Conservation (phyloP, 1,140 invertebrate species). For the Cephus cinctus region DNA sequence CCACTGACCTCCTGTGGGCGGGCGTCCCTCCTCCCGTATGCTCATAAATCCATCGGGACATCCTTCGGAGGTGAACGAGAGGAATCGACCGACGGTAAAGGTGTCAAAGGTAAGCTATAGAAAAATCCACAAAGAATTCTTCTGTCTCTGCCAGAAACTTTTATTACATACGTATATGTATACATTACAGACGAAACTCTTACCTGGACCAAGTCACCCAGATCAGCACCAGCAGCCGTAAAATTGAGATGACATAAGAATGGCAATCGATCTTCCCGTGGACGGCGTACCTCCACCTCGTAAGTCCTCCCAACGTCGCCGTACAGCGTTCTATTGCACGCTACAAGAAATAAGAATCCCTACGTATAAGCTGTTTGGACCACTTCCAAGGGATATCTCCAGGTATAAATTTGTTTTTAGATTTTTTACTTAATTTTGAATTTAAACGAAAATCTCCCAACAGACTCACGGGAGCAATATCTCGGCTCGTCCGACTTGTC, state of each 20-base stretch:
- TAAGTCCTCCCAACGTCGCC: constrained; percentile 78
- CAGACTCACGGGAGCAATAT: constrained; percentile 79
- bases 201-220: constrained; percentile 79
- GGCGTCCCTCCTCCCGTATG: constrained; percentile 70
- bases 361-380: too few species aligned
- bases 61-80: constrained; percentile 73
- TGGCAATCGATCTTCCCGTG: constrained; percentile 70
- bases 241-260: constrained; percentile 80
- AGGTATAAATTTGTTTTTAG: too few species aligned
- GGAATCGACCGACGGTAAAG: constrained; percentile 73
- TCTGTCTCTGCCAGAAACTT: constrained; percentile 17
- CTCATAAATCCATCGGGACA: constrained; percentile 81
- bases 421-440: too few species aligned
- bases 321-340: constrained; percentile 80
- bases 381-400: too few species aligned
- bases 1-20: constrained; percentile 76
- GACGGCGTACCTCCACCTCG: constrained; percentile 71
- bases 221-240: constrained; percentile 69
- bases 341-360: constrained; percentile 57
- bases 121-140: constrained; percentile 1
- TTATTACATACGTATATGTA: too few species aligned
- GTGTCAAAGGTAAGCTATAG: constrained; percentile 72
- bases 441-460: too few species aligned
- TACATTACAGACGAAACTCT: too few species aligned
- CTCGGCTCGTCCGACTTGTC: constrained; percentile 77